A percentile compares a stretch with the other conserved stretches of the same genome.
These are phyloP conservation scores for Cyprinus carpio DNA, from an alignment of 2,113 vertebrate species.

Conservation along the genomic window DNA sequence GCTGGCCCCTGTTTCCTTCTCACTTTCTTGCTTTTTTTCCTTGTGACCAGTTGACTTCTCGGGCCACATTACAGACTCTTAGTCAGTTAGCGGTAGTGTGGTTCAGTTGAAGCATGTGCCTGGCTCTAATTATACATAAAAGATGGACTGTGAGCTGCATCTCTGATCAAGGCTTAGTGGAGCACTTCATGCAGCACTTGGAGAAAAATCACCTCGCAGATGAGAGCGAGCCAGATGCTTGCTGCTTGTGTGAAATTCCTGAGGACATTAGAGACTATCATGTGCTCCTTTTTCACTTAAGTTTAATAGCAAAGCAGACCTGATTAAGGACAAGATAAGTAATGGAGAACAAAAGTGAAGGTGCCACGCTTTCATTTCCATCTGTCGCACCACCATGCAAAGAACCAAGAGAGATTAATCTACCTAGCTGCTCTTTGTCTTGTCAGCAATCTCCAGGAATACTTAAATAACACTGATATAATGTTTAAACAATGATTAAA, in stretches of 20 bases:
- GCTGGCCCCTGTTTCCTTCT: neutral
- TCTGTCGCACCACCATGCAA: constrained; percentile 60
- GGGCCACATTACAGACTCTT: neutral
- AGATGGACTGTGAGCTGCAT: constrained; percentile 69
- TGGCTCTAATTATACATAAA: constrained; percentile 72
- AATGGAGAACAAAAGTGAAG: constrained; percentile 60
- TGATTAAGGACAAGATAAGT: constrained; percentile 63
- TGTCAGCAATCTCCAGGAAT: constrained; percentile 31
- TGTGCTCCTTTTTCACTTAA: constrained; percentile 35
- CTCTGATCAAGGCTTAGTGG: constrained; percentile 67
- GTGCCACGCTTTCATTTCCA: constrained; percentile 65
- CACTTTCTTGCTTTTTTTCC: neutral
- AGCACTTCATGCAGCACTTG: constrained; percentile 38
- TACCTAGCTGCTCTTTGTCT: constrained; percentile 67
- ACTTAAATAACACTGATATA: constrained; percentile 22
- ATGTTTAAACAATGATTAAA: constrained; percentile 46
- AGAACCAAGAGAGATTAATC: constrained; percentile 65
- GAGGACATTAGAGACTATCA: constrained; percentile 5
- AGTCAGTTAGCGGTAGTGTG: constrained; percentile 8
- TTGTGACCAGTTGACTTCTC: constrained; percentile 32
- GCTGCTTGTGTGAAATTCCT: constrained; percentile 38
- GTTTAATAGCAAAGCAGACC: constrained; percentile 59
- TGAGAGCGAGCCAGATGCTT: constrained; percentile 23
- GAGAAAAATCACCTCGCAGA: neutral
- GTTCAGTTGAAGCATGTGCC: constrained; percentile 67